Evolutionary conservation across 2,113 vertebrate genomes (phyloP).

Genomic region (Pavo muticus): DNA sequence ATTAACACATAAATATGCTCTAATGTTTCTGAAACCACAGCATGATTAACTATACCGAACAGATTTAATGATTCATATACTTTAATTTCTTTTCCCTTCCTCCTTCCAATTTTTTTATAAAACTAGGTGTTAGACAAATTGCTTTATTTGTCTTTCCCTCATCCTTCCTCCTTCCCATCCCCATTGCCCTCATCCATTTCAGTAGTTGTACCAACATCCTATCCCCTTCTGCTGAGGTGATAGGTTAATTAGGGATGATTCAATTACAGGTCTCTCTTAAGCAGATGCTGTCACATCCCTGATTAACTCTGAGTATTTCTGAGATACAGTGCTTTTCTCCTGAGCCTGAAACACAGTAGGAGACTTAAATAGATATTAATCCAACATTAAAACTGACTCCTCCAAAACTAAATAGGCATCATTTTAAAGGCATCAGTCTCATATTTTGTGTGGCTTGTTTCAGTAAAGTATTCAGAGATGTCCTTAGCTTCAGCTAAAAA

Average conservation of each 20-base stretch:
- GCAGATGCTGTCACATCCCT: constrained; percentile 63
- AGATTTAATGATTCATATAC: constrained; percentile 21
- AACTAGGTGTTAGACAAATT: constrained; percentile 17
- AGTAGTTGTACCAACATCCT: constrained; percentile 38
- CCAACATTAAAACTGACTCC: background rate
- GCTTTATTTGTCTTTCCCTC: constrained; percentile 8
- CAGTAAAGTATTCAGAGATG: constrained; percentile 7
- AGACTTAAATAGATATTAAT: constrained; percentile 59
- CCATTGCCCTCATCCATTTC: background rate
- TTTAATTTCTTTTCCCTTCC: constrained; percentile 3
- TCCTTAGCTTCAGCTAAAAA: constrained; percentile 26
- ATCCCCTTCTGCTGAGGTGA: constrained; percentile 41
- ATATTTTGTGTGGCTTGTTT: background rate
- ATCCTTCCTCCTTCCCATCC: background rate
- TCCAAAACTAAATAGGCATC: background rate
- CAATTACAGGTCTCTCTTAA: constrained; percentile 55
- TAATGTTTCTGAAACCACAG: constrained; percentile 34
- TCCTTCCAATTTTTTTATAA: constrained; percentile 13
- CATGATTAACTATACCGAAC: constrained; percentile 24
- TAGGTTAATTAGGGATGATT: constrained; percentile 51
- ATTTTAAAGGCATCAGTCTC: background rate
- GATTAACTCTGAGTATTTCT: constrained; percentile 58
- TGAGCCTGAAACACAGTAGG: background rate
- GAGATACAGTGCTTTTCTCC: constrained; percentile 33
- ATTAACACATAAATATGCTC: background rate